phyloP scores from a whole-genome alignment of 2,113 vertebrate genomes.

The Hippocampus mohnikei region DNA sequence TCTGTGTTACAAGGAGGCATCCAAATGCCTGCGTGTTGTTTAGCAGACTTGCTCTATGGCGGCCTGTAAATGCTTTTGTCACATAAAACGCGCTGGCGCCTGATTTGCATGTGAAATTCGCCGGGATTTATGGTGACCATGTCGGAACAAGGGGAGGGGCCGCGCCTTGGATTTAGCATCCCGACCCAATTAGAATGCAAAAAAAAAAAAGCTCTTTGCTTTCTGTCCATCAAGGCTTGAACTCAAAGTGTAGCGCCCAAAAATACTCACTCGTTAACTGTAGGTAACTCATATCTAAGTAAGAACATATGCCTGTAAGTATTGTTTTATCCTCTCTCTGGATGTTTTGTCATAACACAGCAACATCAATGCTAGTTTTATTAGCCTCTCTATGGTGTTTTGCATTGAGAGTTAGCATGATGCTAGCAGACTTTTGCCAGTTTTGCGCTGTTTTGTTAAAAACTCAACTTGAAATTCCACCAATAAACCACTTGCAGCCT shows the following conservation, averaged over 20 bases:
- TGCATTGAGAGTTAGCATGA: no score
- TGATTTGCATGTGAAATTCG: conserved; percentile 9
- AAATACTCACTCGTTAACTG: not conserved
- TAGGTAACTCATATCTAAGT: not conserved
- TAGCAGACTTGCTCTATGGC: not conserved
- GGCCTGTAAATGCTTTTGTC: conserved; percentile 3
- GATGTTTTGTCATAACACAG: no score
- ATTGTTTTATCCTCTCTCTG: no score
- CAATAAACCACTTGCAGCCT: not conserved
- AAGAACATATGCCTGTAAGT: no score
- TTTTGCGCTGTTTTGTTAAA: not conserved
- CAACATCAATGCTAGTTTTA: no score
- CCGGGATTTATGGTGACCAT: not conserved
- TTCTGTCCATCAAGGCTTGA: not conserved
- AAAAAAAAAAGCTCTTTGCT: not conserved
- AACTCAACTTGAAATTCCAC: not conserved
- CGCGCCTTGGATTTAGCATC: not conserved
- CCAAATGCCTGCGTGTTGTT: conserved; percentile 3
- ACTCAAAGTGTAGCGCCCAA: not conserved
- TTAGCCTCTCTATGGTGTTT: no score
- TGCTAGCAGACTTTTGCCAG: no score
- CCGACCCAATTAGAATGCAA: not conserved
- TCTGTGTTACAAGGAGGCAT: not conserved
- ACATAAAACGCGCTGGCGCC: conserved; percentile 3
- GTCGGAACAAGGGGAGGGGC: not conserved